These are phyloP conservation scores for Spodoptera littoralis DNA, from an alignment of 2,888 invertebrate genomes.

Conservation along the genomic window DNA sequence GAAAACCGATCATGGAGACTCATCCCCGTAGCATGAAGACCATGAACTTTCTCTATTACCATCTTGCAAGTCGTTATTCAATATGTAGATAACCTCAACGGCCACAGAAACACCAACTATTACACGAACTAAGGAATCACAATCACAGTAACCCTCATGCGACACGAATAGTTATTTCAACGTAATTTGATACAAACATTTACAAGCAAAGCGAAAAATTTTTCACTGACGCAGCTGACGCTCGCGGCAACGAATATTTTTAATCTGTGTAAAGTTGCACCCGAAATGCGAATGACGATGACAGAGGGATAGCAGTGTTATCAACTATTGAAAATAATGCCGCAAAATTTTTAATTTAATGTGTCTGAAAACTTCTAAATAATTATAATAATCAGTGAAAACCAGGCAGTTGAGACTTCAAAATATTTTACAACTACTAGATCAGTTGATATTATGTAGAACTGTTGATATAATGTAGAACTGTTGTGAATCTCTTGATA, in stretches of 20 bases:
- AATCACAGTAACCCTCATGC: conserved; percentile 34
- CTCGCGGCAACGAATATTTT: conserved; percentile 21
- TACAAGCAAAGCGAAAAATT: conserved; percentile 16
- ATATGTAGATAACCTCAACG: conserved; percentile 40
- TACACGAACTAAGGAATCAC: conserved; percentile 23
- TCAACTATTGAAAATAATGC: too few relatives aligned
- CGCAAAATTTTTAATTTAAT: too few relatives aligned
- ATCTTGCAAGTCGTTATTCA: conserved; percentile 56
- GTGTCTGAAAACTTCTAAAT: too few relatives aligned
- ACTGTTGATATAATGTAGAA: too few relatives aligned
- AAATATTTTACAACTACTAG: too few relatives aligned
- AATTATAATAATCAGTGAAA: too few relatives aligned
- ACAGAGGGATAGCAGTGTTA: too few relatives aligned
- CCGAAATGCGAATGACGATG: too few relatives aligned
- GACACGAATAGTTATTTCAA: conserved; percentile 8
- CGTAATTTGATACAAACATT: conserved; percentile 52
- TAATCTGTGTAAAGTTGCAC: conserved; percentile 19
- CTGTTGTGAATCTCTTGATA: too few relatives aligned
- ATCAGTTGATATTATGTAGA: too few relatives aligned
- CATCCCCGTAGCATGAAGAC: conserved; percentile 82
- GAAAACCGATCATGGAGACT: conserved; percentile 78
- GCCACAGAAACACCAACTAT: conserved; percentile 9
- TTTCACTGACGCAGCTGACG: conserved; percentile 54
- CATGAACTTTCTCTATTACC: conserved; percentile 79
- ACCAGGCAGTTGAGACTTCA: too few relatives aligned